A percentile compares a stretch with the other conserved stretches of the same genome.
Conservation (phyloP, 2,113 vertebrate genomes). For the Chaenogobius annularis region DNA sequence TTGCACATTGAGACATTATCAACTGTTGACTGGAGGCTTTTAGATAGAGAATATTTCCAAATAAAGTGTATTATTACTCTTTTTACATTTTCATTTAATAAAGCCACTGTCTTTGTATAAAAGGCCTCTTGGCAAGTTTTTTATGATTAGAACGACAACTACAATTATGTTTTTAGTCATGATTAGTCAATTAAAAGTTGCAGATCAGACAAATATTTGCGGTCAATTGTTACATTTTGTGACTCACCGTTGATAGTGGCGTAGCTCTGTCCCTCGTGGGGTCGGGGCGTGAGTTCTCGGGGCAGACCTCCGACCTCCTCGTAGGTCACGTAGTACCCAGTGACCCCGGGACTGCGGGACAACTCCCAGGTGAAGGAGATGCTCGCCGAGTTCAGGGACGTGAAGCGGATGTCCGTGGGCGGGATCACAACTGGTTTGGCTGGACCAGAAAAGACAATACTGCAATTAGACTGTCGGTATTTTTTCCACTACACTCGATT, state of each 20-base stretch:
- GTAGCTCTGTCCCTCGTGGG: slow-evolving; percentile 79
- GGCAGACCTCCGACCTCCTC: slow-evolving; percentile 81
- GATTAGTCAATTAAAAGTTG: too few relatives aligned
- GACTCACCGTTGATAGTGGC: slow-evolving; percentile 84
- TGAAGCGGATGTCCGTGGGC: slow-evolving; percentile 90
- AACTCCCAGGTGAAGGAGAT: slow-evolving; percentile 89
- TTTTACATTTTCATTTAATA: too few relatives aligned
- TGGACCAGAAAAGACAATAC: slow-evolving; percentile 28
- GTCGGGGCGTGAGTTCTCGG: slow-evolving; percentile 83
- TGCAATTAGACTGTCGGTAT: background rate
- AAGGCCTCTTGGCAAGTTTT: too few relatives aligned
- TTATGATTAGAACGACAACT: too few relatives aligned
- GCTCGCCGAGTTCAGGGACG: slow-evolving; percentile 86
- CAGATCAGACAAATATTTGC: background rate
- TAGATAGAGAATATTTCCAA: too few relatives aligned
- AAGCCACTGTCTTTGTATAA: too few relatives aligned
- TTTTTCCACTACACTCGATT: too few relatives aligned
- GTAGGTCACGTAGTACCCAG: slow-evolving; percentile 90
- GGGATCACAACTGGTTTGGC: slow-evolving; percentile 84
- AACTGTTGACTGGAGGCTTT: too few relatives aligned
- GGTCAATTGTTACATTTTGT: background rate
- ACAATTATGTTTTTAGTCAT: too few relatives aligned
- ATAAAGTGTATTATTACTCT: too few relatives aligned
- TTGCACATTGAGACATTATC: too few relatives aligned
- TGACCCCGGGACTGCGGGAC: slow-evolving; percentile 83